Conservation (phyloP, 2,888 invertebrate species). For the Dolichomitus sp. region DNA sequence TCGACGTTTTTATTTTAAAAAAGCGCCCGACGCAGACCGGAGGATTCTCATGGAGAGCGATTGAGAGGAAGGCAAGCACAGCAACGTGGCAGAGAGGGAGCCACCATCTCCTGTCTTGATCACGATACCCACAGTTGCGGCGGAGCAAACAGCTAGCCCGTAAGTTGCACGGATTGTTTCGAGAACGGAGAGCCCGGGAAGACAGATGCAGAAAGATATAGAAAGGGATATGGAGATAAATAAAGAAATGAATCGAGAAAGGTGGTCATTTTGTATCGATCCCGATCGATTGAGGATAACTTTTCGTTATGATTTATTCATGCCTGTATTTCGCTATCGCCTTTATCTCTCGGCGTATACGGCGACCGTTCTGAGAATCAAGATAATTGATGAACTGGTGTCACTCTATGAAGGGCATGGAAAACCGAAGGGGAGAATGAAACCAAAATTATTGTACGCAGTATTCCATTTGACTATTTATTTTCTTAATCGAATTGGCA, state of each 20-base stretch:
- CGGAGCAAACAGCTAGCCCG: slow-evolving; percentile 30
- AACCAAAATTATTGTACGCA: no score
- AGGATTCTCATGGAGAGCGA: slow-evolving; percentile 46
- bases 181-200: slow-evolving; percentile 21
- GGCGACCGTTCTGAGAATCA: slow-evolving; percentile 18
- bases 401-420: not conserved
- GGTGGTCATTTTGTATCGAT: slow-evolving; percentile 53
- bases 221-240: slow-evolving; percentile 28
- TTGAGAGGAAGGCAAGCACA: slow-evolving; percentile 6
- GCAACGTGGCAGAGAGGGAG: slow-evolving; percentile 10
- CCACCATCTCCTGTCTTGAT: slow-evolving; percentile 55
- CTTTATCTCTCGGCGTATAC: slow-evolving; percentile 17
- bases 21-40: not conserved
- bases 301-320: slow-evolving; percentile 65
- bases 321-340: slow-evolving; percentile 28
- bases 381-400: slow-evolving; percentile 64
- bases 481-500: no score
- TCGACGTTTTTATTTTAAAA: slow-evolving; percentile 63
- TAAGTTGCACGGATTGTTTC: slow-evolving; percentile 60
- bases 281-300: slow-evolving; percentile 42
- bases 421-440: no score
- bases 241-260: slow-evolving; percentile 53
- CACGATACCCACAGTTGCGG: slow-evolving; percentile 50
- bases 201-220: slow-evolving; percentile 9
- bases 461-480: no score